Evolutionary conservation across 2,888 invertebrate species (phyloP).

Genomic region (Epiblema foenella): DNA sequence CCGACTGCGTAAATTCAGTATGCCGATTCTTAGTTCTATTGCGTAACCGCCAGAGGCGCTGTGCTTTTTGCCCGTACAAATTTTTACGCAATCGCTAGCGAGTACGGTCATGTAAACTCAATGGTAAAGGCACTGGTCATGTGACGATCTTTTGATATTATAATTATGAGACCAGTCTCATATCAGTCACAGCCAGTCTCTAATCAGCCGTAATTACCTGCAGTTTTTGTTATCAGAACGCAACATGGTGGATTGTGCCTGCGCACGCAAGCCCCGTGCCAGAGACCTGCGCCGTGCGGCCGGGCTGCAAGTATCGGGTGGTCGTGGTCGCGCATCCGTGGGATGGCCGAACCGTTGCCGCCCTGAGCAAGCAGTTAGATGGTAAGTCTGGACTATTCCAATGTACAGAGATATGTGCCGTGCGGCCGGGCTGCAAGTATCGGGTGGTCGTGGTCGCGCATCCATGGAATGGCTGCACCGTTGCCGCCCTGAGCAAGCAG

Average conservation of each 20-base stretch:
- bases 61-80: no score
- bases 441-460: constrained; percentile 65
- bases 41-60: no score
- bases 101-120: no score
- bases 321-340: constrained; percentile 66
- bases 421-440: constrained; percentile 74
- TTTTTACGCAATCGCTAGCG: no score
- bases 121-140: no score
- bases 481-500: not conserved
- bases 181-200: not conserved
- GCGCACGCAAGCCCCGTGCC: constrained; percentile 58
- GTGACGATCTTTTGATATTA: no score
- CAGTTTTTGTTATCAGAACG: constrained; percentile 53
- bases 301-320: constrained; percentile 72
- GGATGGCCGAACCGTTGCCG: not conserved
- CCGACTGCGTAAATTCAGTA: no score
- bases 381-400: constrained; percentile 62
- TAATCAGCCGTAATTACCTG: not conserved
- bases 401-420: constrained; percentile 65
- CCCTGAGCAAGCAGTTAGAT: no score
- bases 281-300: constrained; percentile 70
- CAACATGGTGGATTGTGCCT: constrained; percentile 68
- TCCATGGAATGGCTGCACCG: constrained; percentile 50
- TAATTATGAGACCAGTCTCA: not conserved
- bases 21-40: no score